phyloP scores from a whole-genome alignment of 2,888 invertebrate species.

The Caenorhabditis uteleia region DNA sequence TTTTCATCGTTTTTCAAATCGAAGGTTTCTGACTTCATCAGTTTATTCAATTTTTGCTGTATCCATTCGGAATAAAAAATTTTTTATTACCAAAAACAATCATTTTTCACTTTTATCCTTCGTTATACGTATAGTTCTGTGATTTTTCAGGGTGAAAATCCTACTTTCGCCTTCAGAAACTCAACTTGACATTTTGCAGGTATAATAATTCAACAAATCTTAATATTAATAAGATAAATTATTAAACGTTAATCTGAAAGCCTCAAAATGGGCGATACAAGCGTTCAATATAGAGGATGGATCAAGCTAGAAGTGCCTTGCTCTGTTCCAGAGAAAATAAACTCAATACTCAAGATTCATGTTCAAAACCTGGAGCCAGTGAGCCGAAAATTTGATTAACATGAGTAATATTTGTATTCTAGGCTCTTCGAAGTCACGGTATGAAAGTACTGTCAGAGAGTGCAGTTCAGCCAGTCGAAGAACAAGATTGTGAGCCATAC shows the following conservation, averaged over 20 bases:
- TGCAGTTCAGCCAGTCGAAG: slow-evolving; percentile 27
- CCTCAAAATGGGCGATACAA: slow-evolving; percentile 29
- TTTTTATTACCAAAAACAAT: too few relatives aligned
- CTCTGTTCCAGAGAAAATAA: slow-evolving; percentile 17
- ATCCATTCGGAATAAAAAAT: too few relatives aligned
- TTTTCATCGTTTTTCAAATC: too few relatives aligned
- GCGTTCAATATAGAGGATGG: slow-evolving; percentile 27
- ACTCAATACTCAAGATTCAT: slow-evolving; percentile 12
- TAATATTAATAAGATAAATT: not conserved
- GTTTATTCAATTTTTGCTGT: too few relatives aligned
- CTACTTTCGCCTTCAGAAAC: too few relatives aligned
- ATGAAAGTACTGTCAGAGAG: slow-evolving; percentile 23
- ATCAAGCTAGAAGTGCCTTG: slow-evolving; percentile 36
- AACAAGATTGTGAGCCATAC: slow-evolving; percentile 37
- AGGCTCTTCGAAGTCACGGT: slow-evolving; percentile 20
- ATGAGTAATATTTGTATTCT: not conserved
- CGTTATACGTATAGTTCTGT: too few relatives aligned
- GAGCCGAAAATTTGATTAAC: not conserved
- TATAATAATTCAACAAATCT: not conserved
- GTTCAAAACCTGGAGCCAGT: slow-evolving; percentile 18
- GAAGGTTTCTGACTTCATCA: too few relatives aligned
- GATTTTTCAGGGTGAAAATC: too few relatives aligned
- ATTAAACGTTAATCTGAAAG: not conserved
- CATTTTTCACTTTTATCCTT: too few relatives aligned
- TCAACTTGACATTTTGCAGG: too few relatives aligned